These are phyloP conservation scores for Frankliniella fusca DNA, from an alignment of 2,888 invertebrate species.

Conservation along the genomic window DNA sequence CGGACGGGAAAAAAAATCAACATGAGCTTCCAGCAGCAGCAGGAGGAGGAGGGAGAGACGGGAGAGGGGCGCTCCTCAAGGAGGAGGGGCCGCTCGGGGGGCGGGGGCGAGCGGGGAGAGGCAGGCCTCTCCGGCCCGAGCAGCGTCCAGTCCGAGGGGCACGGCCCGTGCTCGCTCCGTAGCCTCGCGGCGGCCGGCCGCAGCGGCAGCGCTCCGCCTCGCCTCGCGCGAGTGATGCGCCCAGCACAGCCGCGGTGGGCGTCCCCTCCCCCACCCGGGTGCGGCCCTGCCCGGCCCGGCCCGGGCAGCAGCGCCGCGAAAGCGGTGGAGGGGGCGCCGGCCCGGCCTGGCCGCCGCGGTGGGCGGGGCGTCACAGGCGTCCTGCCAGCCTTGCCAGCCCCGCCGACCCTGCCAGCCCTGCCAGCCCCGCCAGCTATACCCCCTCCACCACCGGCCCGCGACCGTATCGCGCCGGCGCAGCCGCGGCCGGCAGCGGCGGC, in stretches of 20 bases:
- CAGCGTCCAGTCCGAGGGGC: slow-evolving; percentile 5
- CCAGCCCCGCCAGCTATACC: no score
- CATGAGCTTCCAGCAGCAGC: not conserved
- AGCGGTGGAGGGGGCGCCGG: no score
- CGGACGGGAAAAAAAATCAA: not conserved
- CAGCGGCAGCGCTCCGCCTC: slow-evolving; percentile 24
- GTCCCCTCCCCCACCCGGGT: slow-evolving; percentile 32
- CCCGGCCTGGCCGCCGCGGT: slow-evolving; percentile 2
- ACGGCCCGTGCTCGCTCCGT: slow-evolving; percentile 37
- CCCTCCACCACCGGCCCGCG: slow-evolving; percentile 21
- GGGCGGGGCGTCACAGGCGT: slow-evolving; percentile 26
- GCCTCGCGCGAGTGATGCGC: slow-evolving; percentile 28
- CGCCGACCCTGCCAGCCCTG: no score
- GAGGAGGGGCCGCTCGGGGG: not conserved
- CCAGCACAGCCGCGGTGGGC: not conserved
- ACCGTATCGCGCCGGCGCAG: no score
- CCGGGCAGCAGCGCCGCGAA: not conserved
- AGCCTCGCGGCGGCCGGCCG: slow-evolving; percentile 39
- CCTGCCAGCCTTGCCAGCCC: no score
- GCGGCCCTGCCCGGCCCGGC: no score
- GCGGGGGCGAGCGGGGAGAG: not conserved
- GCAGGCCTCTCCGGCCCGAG: slow-evolving; percentile 27
- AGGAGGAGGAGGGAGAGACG: not conserved
- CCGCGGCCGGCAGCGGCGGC: no score
- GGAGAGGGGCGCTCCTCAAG: not conserved